These are phyloP conservation scores for Bothrops alternatus DNA, from an alignment of 2,797 vertebrate genomes.

Conservation along the genomic window DNA sequence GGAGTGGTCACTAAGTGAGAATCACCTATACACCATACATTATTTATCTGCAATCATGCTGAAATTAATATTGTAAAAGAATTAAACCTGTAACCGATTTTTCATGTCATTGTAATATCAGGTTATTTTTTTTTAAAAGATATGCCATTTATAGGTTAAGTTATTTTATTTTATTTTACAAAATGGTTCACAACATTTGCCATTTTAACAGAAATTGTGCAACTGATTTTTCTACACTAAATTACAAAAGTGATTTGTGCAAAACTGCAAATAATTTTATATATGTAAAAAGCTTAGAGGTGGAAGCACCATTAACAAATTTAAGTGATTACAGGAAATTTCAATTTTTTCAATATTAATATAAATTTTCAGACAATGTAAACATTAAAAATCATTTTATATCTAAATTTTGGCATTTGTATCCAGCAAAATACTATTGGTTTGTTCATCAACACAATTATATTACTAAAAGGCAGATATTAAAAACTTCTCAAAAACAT, in stretches of 20 bases:
- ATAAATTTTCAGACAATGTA: background rate
- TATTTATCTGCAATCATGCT: background rate
- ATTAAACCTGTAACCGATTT: background rate
- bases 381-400: background rate
- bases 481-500: background rate
- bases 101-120: background rate
- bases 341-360: background rate
- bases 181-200: background rate
- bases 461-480: background rate
- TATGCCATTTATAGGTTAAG: background rate
- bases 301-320: background rate
- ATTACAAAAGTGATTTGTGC: background rate
- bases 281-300: background rate
- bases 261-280: slow-evolving; percentile 9
- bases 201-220: background rate
- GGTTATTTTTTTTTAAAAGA: background rate
- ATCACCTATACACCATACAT: background rate
- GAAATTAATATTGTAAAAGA: background rate
- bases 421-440: background rate
- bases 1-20: background rate
- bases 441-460: background rate
- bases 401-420: background rate
- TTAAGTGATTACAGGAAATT: background rate
- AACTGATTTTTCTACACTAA: background rate
- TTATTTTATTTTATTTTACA: background rate